A percentile compares a stretch with the other conserved stretches of the same genome.
phyloP scores from a whole-genome alignment of 2,113 vertebrate genomes.

The Saguinus imperator region DNA sequence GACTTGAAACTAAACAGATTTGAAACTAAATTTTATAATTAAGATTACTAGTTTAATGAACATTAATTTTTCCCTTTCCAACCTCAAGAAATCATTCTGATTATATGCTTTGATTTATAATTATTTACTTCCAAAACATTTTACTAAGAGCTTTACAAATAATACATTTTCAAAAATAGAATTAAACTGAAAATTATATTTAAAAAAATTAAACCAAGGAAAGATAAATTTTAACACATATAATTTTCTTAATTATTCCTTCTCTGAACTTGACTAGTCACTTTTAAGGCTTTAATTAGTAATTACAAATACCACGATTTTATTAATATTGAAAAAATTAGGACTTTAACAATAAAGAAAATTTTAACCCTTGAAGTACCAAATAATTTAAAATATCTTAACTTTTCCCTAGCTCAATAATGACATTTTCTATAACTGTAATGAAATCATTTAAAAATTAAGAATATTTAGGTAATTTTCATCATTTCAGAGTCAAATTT shows the following conservation, averaged over 20 bases:
- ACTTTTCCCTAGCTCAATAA: constrained; percentile 38
- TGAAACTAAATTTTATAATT: constrained; percentile 46
- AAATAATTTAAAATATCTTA: constrained; percentile 35
- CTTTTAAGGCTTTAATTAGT: constrained; percentile 51
- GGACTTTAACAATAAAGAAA: background rate
- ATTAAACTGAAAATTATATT: background rate
- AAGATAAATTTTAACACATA: constrained; percentile 15
- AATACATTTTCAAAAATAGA: constrained; percentile 52
- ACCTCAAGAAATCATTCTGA: constrained; percentile 46
- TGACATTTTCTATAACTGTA: constrained; percentile 37
- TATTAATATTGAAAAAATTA: constrained; percentile 46
- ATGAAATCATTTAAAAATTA: constrained; percentile 43
- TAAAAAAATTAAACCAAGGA: background rate
- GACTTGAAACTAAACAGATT: constrained; percentile 27
- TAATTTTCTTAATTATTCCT: constrained; percentile 12
- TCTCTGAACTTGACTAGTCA: constrained; percentile 8
- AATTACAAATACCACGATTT: constrained; percentile 56
- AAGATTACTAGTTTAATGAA: constrained; percentile 47
- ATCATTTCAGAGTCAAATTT: constrained; percentile 44
- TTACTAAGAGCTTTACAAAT: constrained; percentile 15
- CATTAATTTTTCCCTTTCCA: constrained; percentile 36
- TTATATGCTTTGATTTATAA: constrained; percentile 31
- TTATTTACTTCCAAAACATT: constrained; percentile 43
- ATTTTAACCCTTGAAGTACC: background rate
- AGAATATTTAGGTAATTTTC: constrained; percentile 45